Base-by-base conservation (phyloP, 1,140 invertebrate species). In the Brachionus calyciflorus region DNA sequence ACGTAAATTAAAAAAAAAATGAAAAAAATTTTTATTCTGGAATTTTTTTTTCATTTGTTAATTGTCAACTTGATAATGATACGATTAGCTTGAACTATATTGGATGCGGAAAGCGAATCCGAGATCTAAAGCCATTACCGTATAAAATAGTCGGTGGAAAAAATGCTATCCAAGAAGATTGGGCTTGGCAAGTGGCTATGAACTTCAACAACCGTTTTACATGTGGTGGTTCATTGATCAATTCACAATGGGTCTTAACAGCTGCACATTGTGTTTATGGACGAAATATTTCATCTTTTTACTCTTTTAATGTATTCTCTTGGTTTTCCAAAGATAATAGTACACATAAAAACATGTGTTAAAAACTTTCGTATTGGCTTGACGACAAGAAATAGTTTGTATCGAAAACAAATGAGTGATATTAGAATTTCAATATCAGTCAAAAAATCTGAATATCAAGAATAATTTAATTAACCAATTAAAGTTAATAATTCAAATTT, bases 211-310 rank as follows among this genome's bases (percentile, higher is more conserved):
- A 46, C 9, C 24, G 69, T 51, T 55, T 73, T 41, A 73, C 69
- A 12, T 73, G 69, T 21, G 69, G 69, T 28, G 69, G 69, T 10
- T 49, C 69, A 1, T 14, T 73, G 6, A 73, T 73, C 7, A 73
- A 73, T 17, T 33, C 28, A 5, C 69, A 73, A 55, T 73, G 69
- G 69, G 19, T 73, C 17, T 5, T 73, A 9, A 73, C 69, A 17
- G 69, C 69, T n/a, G 69, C 46, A 26, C 69, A 73, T 28, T 73
- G 69, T 55, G 69, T 73, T n/a, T 49, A 73, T 40, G 69, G 69
- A 1, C 37, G 37, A 51, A 49, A 55, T 73, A 51, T 51, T 5
- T 33, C 46, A 9, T 9, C 44, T 5, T 73, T 55, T 1, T 73
- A 24, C 9, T 51, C 46, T 12, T 73, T 73, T 21, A 12, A 48